These are phyloP conservation scores for Netelia fuscicornis DNA, from an alignment of 2,888 invertebrate species.

Conservation along the genomic window DNA sequence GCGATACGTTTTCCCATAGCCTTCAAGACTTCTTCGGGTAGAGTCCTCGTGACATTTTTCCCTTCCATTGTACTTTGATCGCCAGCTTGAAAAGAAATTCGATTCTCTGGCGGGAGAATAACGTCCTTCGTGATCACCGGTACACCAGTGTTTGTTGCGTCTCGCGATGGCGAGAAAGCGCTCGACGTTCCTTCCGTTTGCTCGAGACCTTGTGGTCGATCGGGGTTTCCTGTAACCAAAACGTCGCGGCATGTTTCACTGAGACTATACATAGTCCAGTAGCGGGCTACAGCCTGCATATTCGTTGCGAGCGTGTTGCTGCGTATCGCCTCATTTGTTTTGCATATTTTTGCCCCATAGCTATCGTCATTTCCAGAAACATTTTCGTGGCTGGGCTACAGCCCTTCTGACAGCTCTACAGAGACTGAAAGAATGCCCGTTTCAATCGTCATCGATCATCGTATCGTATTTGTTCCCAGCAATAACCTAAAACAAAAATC, in stretches of 20 bases:
- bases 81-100: constrained; percentile 21
- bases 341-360: constrained; percentile 35
- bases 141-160: constrained; percentile 41
- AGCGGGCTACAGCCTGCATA: too few relatives aligned
- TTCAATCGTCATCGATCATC: constrained; percentile 23
- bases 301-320: too few relatives aligned
- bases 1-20: constrained; percentile 43
- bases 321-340: background rate
- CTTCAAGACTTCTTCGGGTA: constrained; percentile 44
- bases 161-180: constrained; percentile 22
- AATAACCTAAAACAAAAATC: constrained; percentile 38
- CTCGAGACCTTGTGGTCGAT: constrained; percentile 46
- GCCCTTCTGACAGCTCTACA: constrained; percentile 49
- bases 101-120: constrained; percentile 35
- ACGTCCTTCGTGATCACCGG: constrained; percentile 33
- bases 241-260: constrained; percentile 32
- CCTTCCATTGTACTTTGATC: constrained; percentile 24
- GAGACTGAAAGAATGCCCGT: constrained; percentile 50
- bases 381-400: constrained; percentile 40
- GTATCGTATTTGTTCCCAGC: constrained; percentile 25
- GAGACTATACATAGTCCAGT: constrained; percentile 53
- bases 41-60: too few relatives aligned
- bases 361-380: constrained; percentile 35
- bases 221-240: constrained; percentile 44
- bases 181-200: constrained; percentile 35